Conservation (phyloP, 2,797 vertebrate genomes). For the Eidolon dupreanum region DNA sequence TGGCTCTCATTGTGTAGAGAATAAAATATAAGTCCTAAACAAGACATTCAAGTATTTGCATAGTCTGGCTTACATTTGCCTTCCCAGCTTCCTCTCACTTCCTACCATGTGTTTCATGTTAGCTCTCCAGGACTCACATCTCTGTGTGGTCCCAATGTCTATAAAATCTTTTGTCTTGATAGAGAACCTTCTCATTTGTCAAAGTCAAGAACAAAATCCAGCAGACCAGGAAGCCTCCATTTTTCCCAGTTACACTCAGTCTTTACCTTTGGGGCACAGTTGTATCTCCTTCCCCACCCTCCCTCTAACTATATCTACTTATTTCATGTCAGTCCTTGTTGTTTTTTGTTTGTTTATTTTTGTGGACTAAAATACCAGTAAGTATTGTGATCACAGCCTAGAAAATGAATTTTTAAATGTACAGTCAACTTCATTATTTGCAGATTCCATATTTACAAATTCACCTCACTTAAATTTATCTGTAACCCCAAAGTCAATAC, state of each 20-base stretch:
- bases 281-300: too few species aligned
- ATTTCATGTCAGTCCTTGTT: not conserved
- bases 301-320: not conserved
- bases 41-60: not conserved
- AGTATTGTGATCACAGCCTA: not conserved
- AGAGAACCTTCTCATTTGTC: not conserved
- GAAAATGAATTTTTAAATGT: not conserved
- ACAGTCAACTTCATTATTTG: not conserved
- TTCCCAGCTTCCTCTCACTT: not conserved
- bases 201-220: slow-evolving; percentile 14
- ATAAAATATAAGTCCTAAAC: not conserved
- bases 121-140: not conserved
- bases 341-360: not conserved
- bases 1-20: not conserved
- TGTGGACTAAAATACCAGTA: not conserved
- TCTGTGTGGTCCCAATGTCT: slow-evolving; percentile 8
- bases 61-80: not conserved
- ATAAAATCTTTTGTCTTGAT: not conserved
- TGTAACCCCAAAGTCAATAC: not conserved
- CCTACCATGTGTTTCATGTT: not conserved
- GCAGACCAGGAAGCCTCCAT: not conserved
- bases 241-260: not conserved
- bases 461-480: not conserved
- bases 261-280: not conserved
- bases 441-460: not conserved